Evolutionary conservation across 2,797 vertebrate species (phyloP).

Genomic region (Zalophus californianus): DNA sequence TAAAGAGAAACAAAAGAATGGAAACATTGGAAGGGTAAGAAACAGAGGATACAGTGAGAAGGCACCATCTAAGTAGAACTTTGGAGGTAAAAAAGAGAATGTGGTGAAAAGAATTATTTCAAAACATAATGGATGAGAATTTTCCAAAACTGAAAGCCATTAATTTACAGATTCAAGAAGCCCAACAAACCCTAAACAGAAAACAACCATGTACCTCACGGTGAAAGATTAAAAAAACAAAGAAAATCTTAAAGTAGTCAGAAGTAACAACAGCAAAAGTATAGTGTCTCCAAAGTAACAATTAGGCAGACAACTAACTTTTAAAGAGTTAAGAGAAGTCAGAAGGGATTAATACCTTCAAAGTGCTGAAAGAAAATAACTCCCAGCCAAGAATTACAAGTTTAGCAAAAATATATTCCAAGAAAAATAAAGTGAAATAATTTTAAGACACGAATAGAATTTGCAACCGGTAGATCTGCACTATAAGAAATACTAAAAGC

Average conservation of each 20-base stretch:
- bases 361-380: slow-evolving; percentile 10
- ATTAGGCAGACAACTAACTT: background rate
- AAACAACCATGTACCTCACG: background rate
- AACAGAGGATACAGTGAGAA: background rate
- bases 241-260: background rate
- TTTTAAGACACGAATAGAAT: slow-evolving; percentile 31
- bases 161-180: slow-evolving; percentile 34
- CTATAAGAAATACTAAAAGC: background rate
- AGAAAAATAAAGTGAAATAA: slow-evolving; percentile 24
- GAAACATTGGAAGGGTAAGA: background rate
- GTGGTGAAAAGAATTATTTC: slow-evolving; percentile 12
- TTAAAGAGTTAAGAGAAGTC: slow-evolving; percentile 19
- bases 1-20: background rate
- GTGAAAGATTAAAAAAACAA: slow-evolving; percentile 48
- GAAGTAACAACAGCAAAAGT: background rate
- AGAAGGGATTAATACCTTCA: background rate
- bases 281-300: slow-evolving; percentile 18
- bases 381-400: background rate
- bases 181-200: background rate
- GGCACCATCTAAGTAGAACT: background rate
- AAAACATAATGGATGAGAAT: background rate
- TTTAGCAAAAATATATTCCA: slow-evolving; percentile 34
- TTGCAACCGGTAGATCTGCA: background rate
- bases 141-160: slow-evolving; percentile 44
- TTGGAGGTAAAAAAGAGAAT: background rate